Percentiles rank a stretch among this genome's conserved stretches.
Evolutionary conservation across 30 jellyfish, hydroid and myxozoan species (phyloP).

Genomic region (Aurelia aurita complex sp. Pacific): DNA sequence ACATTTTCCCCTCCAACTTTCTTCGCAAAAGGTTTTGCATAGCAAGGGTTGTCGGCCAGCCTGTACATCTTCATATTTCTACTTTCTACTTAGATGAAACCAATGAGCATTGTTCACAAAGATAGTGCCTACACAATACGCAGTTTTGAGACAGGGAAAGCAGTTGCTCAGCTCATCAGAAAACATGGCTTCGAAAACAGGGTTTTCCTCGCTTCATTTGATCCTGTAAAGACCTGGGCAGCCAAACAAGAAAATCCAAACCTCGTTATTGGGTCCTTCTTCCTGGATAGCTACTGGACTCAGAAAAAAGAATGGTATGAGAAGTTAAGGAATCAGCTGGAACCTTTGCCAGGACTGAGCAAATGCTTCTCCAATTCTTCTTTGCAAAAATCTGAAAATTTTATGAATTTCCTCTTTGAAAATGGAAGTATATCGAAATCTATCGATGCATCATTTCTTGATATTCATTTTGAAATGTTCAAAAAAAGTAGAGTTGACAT

Average conservation of each 20-base stretch:
- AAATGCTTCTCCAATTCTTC: slow-evolving; percentile 31
- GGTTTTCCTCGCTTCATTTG: slow-evolving; percentile 78
- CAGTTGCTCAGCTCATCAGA: slow-evolving; percentile 78
- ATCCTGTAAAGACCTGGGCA: slow-evolving; percentile 58
- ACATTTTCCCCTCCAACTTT: no score
- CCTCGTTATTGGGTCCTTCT: slow-evolving; percentile 79
- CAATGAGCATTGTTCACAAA: slow-evolving; percentile 31
- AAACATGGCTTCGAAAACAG: slow-evolving; percentile 51
- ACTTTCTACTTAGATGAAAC: slow-evolving; percentile 72
- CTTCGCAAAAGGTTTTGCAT: no score
- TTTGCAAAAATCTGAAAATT: slow-evolving; percentile 54
- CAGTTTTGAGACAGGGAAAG: slow-evolving; percentile 60
- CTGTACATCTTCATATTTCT: no score
- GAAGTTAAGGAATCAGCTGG: not conserved
- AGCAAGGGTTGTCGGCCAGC: no score
- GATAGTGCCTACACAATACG: slow-evolving; percentile 7
- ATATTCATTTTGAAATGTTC: slow-evolving; percentile 58
- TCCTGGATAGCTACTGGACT: slow-evolving; percentile 35
- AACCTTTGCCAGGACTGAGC: slow-evolving; percentile 53
- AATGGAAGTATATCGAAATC: slow-evolving; percentile 79
- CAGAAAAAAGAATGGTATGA: slow-evolving; percentile 4
- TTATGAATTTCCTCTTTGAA: slow-evolving; percentile 46
- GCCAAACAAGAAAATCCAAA: slow-evolving; percentile 80
- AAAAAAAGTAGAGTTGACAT: slow-evolving; percentile 34
- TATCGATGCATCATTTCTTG: slow-evolving; percentile 75